Conservation (phyloP, 2,888 invertebrate genomes). For the Hirtodrosophila histrioides region DNA sequence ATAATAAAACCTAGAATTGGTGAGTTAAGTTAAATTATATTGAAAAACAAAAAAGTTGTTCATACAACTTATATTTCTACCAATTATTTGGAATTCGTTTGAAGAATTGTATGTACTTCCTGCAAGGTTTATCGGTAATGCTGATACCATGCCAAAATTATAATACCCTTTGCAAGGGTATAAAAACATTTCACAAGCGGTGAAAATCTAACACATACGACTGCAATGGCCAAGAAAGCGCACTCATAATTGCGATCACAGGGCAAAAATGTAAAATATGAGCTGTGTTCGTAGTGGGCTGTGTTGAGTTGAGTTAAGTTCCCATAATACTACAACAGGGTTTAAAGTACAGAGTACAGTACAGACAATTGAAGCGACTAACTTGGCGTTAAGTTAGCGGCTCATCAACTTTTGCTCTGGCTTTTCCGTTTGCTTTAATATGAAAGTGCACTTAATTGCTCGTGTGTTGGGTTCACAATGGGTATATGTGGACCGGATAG, state of each 20-base stretch:
- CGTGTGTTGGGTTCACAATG: constrained; percentile 11
- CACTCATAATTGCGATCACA: constrained; percentile 48
- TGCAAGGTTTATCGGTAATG: too few species aligned
- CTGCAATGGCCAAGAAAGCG: constrained; percentile 42
- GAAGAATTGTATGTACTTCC: too few species aligned
- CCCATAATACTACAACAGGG: constrained; percentile 13
- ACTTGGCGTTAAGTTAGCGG: constrained; percentile 31
- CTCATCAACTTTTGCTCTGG: constrained; percentile 52
- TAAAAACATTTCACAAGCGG: constrained; percentile 22
- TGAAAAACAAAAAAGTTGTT: too few species aligned
- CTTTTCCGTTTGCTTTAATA: constrained; percentile 32
- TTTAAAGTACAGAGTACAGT: not conserved
- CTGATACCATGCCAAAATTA: too few species aligned
- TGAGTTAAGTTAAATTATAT: too few species aligned
- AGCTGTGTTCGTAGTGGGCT: too few species aligned
- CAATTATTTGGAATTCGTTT: too few species aligned
- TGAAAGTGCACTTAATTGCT: constrained; percentile 61
- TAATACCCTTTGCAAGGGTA: too few species aligned
- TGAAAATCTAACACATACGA: constrained; percentile 30
- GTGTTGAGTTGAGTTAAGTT: constrained; percentile 6
- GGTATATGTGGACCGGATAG: not conserved
- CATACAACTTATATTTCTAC: too few species aligned
- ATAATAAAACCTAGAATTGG: too few species aligned
- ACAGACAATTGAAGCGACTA: not conserved
- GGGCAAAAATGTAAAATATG: constrained; percentile 22